A percentile compares a stretch with the other conserved stretches of the same genome.
Conservation (phyloP, 2,797 vertebrate genomes). For the Thaleichthys pacificus region DNA sequence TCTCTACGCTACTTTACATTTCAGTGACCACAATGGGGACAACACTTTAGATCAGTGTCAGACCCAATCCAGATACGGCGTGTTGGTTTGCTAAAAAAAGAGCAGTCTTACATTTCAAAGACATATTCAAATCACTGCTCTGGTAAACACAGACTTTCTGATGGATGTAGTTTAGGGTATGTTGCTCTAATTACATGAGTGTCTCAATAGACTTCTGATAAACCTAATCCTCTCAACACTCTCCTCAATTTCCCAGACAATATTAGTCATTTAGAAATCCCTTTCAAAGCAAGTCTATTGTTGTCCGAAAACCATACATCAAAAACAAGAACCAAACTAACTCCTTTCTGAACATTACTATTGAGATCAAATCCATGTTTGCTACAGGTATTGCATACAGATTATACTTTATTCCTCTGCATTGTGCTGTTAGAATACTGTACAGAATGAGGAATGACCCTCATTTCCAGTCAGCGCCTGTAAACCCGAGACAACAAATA, state of each 20-base stretch:
- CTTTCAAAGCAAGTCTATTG: slow-evolving; percentile 32
- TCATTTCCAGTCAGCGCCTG: slow-evolving; percentile 27
- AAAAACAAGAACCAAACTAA: not conserved
- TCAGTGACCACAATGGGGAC: not conserved
- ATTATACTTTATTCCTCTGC: not conserved
- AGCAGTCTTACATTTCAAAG: not conserved
- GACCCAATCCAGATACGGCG: not conserved
- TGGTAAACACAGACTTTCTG: not conserved
- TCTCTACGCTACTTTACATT: not conserved
- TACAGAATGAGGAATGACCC: slow-evolving; percentile 47
- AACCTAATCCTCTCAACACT: slow-evolving; percentile 52
- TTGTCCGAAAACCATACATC: not conserved
- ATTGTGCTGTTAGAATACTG: slow-evolving; percentile 16
- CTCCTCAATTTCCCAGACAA: slow-evolving; percentile 29
- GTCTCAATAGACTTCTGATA: slow-evolving; percentile 54
- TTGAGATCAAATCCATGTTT: not conserved
- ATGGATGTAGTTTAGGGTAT: slow-evolving; percentile 25
- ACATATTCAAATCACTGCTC: not conserved
- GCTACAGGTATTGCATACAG: not conserved
- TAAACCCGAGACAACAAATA: slow-evolving; percentile 50
- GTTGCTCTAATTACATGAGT: slow-evolving; percentile 52
- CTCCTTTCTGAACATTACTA: not conserved
- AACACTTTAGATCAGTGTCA: not conserved
- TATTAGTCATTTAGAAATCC: slow-evolving; percentile 50
- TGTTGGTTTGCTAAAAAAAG: not conserved